Conservation (phyloP, 2,797 vertebrate genomes). For the Ibycter americanus region DNA sequence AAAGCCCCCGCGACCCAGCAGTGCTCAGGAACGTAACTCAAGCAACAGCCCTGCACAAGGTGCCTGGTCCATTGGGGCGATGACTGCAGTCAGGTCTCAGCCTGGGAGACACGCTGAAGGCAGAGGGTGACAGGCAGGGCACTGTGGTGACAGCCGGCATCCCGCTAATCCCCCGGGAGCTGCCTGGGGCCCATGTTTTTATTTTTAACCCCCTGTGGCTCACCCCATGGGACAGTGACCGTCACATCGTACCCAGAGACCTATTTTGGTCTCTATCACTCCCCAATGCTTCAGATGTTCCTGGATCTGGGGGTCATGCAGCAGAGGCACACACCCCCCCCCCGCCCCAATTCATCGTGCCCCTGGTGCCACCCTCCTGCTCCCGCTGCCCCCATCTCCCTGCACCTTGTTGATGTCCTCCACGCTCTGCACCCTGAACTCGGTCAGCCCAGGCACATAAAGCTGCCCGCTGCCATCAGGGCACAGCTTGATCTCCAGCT, state of each 20-base stretch:
- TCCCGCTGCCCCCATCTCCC: neutral
- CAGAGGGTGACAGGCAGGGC: neutral
- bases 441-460: constrained; percentile 90
- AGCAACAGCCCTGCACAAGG: accelerated
- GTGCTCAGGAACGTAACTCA: accelerated
- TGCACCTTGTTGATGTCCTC: constrained; percentile 93
- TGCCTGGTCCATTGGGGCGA: neutral
- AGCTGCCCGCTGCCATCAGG: constrained; percentile 93
- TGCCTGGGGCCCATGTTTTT: neutral
- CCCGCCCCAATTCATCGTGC: neutral
- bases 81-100: neutral
- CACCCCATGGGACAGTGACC: neutral
- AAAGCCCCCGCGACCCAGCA: accelerated
- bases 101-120: neutral
- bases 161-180: neutral
- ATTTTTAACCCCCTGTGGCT: constrained; percentile 11
- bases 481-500: constrained; percentile 94
- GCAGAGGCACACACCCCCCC: neutral
- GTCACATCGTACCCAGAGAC: neutral
- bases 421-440: constrained; percentile 87
- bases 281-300: neutral
- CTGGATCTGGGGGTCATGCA: accelerated
- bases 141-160: neutral
- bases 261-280: neutral
- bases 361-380: neutral